Conservation (phyloP, 2,888 invertebrate genomes). For the Hydroisotoma schaefferi region DNA sequence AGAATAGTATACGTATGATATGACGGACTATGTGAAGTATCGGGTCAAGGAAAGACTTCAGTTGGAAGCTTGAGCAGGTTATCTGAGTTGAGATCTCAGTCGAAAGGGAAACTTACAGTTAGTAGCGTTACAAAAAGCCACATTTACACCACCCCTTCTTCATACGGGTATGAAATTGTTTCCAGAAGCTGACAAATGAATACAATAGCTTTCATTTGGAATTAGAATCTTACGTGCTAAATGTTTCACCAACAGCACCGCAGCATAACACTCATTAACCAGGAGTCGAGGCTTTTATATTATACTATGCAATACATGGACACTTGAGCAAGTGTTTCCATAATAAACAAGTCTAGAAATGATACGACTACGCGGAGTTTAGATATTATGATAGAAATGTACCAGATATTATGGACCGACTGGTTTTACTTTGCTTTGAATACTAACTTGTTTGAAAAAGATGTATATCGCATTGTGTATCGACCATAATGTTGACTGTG, state of each 20-base stretch:
- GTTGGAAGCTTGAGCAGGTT: too few relatives aligned
- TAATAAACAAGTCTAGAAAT: slow-evolving; percentile 11
- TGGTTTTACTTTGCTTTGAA: background rate
- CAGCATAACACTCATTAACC: background rate
- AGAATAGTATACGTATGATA: too few relatives aligned
- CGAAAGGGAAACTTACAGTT: too few relatives aligned
- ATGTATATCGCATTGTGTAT: slow-evolving; percentile 1
- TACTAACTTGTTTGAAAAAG: background rate
- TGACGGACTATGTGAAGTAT: too few relatives aligned
- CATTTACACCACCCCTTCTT: background rate
- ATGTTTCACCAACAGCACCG: slow-evolving; percentile 13
- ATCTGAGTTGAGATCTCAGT: too few relatives aligned
- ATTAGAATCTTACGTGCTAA: slow-evolving; percentile 37
- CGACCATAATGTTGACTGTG: slow-evolving; percentile 1
- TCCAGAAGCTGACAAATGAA: background rate
- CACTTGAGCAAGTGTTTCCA: slow-evolving; percentile 41
- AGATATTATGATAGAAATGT: too few relatives aligned
- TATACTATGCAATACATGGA: slow-evolving; percentile 28
- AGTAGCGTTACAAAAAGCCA: too few relatives aligned
- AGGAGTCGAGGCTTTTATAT: too few relatives aligned
- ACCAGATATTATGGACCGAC: too few relatives aligned
- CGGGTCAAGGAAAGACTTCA: too few relatives aligned
- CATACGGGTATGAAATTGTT: background rate
- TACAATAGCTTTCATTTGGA: slow-evolving; percentile 8
- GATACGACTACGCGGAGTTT: background rate